These are phyloP conservation scores for Phthorimaea operculella DNA, from an alignment of 1,140 invertebrate genomes.

Conservation along the genomic window DNA sequence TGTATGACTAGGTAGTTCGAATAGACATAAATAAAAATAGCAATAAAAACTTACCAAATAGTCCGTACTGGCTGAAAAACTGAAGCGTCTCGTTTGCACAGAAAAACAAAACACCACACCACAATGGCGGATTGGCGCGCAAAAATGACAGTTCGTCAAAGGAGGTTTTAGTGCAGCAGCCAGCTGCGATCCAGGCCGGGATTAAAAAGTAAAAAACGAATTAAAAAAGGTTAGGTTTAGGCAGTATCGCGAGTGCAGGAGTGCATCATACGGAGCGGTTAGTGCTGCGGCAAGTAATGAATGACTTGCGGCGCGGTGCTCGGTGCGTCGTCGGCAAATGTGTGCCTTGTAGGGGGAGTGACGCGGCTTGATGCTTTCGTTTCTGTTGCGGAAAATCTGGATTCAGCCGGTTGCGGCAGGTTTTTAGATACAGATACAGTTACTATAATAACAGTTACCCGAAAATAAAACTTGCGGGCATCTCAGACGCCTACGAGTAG, in stretches of 20 bases:
- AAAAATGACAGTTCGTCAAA: slow-evolving; percentile 3
- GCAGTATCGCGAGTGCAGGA: neutral
- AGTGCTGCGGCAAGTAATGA: slow-evolving; percentile 51
- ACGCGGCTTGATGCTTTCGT: slow-evolving; percentile 37
- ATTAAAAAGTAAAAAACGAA: slow-evolving; percentile 14
- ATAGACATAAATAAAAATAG: no score
- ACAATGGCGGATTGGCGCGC: slow-evolving; percentile 5
- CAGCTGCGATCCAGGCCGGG: neutral
- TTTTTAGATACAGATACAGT: no score
- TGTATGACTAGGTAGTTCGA: no score
- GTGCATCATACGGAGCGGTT: slow-evolving; percentile 19
- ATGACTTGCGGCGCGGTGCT: slow-evolving; percentile 56
- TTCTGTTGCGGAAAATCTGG: neutral
- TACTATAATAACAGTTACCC: no score
- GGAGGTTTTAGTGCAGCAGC: no score
- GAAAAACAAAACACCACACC: neutral
- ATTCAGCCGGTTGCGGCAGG: neutral
- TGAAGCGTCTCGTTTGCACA: neutral
- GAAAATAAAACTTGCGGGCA: no score
- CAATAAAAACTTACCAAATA: slow-evolving; percentile 1
- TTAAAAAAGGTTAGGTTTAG: neutral
- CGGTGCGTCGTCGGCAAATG: slow-evolving; percentile 54
- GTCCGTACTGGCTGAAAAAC: neutral
- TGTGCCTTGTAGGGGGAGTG: slow-evolving; percentile 43
- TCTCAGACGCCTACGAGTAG: no score